Evolutionary conservation across 2,888 invertebrate species (phyloP).

Genomic region (Conchocele bisecta): DNA sequence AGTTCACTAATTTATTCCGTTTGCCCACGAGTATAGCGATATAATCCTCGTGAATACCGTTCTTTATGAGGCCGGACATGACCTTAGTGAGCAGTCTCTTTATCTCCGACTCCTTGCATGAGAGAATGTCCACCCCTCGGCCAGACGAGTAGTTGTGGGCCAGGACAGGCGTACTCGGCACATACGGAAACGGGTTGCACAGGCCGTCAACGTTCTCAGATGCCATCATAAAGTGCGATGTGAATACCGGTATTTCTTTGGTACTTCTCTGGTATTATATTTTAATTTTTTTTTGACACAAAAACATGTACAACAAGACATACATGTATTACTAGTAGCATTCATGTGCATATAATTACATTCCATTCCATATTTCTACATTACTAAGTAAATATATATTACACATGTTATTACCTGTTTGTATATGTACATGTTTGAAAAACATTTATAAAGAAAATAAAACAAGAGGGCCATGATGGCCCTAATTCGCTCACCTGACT

Average conservation of each 20-base stretch:
- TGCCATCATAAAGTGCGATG: conserved; percentile 67
- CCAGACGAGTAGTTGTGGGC: conserved; percentile 70
- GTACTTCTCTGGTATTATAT: too few relatives aligned
- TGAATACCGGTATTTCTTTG: conserved; percentile 74
- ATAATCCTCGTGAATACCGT: conserved; percentile 64
- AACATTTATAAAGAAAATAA: too few relatives aligned
- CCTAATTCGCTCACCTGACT: too few relatives aligned
- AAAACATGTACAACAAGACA: too few relatives aligned
- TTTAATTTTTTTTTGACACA: too few relatives aligned
- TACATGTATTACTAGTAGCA: too few relatives aligned
- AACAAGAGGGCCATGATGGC: too few relatives aligned
- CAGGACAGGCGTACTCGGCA: conserved; percentile 59
- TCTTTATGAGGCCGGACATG: conserved; percentile 56
- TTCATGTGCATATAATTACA: too few relatives aligned
- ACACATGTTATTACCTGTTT: too few relatives aligned
- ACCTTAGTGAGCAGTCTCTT: conserved; percentile 61
- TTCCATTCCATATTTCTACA: too few relatives aligned
- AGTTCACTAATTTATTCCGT: conserved; percentile 56
- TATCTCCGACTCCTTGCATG: conserved; percentile 64
- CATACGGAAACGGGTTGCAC: conserved; percentile 29
- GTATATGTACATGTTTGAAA: too few relatives aligned
- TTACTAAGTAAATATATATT: too few relatives aligned
- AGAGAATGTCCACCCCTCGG: conserved; percentile 66
- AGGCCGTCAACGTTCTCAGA: conserved; percentile 45
- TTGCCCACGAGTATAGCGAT: conserved; percentile 72